A percentile compares a stretch with the other conserved stretches of the same genome.
Conservation (phyloP, 1,140 invertebrate species). For the Neuroterus valhalla region DNA sequence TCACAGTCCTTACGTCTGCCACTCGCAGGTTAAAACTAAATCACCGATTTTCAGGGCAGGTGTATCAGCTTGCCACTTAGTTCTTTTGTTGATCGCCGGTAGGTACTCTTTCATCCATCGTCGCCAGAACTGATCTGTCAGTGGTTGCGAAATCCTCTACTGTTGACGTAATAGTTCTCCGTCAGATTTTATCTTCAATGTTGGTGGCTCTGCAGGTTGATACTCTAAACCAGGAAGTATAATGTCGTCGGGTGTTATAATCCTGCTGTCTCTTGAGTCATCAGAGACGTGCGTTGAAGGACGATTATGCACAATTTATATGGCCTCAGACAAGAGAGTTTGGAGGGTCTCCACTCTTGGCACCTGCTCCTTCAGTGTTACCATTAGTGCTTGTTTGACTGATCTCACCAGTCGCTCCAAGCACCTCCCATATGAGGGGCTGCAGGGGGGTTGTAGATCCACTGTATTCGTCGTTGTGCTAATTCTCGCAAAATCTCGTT, state of each 20-base stretch:
- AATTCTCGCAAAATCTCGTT: too few species aligned
- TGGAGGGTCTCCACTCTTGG: conserved; percentile 50
- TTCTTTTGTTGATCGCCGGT: neutral
- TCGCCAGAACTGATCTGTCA: conserved; percentile 35
- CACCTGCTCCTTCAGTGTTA: conserved; percentile 37
- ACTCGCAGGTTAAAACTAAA: neutral
- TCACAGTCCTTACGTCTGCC: neutral
- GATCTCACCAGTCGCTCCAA: too few species aligned
- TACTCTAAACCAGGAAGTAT: neutral
- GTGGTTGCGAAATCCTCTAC: neutral
- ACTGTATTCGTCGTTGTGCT: conserved; percentile 37
- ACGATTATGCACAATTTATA: conserved; percentile 50
- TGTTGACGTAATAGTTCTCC: conserved; percentile 1
- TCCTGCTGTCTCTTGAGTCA: conserved; percentile 42
- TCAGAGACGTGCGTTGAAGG: conserved; percentile 55
- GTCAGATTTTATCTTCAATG: neutral
- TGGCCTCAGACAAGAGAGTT: conserved; percentile 51
- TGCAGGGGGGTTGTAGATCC: conserved; percentile 57
- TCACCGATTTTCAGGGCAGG: conserved; percentile 22
- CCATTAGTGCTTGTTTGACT: conserved; percentile 45
- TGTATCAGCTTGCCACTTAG: conserved; percentile 32
- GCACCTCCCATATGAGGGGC: conserved; percentile 58
- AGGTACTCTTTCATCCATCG: conserved; percentile 39
- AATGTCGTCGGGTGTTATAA: conserved; percentile 60
- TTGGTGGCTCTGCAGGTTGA: neutral